Evolutionary conservation across 2,888 invertebrate species (phyloP).

Genomic region (Dione vanillae): DNA sequence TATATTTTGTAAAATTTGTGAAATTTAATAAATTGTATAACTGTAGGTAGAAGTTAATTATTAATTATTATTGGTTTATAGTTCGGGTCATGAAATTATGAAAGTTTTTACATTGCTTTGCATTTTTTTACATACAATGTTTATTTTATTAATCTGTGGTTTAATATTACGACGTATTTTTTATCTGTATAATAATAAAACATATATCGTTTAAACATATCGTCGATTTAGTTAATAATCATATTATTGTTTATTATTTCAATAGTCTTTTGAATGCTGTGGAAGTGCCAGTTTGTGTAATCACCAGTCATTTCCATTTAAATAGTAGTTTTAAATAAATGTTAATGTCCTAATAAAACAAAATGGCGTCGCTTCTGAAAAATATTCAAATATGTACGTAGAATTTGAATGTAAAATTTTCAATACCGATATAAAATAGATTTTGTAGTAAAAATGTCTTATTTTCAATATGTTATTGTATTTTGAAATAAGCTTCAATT

Average conservation of each 20-base stretch:
- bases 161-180: constrained; percentile 17
- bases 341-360: neutral
- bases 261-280: constrained; percentile 5
- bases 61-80: neutral
- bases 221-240: constrained; percentile 34
- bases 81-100: constrained; percentile 2
- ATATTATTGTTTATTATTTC: constrained; percentile 21
- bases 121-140: neutral
- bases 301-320: constrained; percentile 10
- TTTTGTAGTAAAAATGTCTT: constrained; percentile 4
- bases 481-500: constrained; percentile 26
- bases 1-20: constrained; percentile 3
- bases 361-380: neutral
- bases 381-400: constrained; percentile 3
- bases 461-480: constrained; percentile 18
- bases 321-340: neutral
- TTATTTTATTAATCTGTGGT: constrained; percentile 6
- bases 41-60: constrained; percentile 11
- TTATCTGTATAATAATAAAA: constrained; percentile 13
- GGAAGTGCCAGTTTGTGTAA: constrained; percentile 12
- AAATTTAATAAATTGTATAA: neutral
- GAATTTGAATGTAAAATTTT: neutral
- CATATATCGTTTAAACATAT: constrained; percentile 35
- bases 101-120: neutral
- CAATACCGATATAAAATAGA: neutral